Conservation (phyloP, 1,140 invertebrate species). For the Drosophila sturtevanti region DNA sequence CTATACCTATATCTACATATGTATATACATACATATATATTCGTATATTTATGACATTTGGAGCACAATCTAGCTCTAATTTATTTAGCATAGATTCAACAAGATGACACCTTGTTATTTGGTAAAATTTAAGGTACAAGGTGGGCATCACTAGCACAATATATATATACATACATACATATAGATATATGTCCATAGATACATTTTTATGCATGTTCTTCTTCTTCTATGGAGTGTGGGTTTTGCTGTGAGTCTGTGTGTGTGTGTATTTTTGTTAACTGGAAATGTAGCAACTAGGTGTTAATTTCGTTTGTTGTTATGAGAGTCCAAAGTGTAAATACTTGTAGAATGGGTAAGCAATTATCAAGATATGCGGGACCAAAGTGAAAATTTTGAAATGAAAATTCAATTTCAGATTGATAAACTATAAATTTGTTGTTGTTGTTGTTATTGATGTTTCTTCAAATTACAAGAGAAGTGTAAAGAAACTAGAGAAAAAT, state of each 20-base stretch:
- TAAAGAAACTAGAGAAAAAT: too few relatives aligned
- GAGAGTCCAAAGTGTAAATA: constrained; percentile 55
- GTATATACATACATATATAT: not conserved
- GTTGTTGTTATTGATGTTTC: too few relatives aligned
- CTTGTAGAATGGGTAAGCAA: constrained; percentile 36
- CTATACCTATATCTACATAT: constrained; percentile 11
- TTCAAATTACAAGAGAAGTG: too few relatives aligned
- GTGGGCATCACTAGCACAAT: too few relatives aligned
- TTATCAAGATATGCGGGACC: constrained; percentile 63
- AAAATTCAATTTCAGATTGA: too few relatives aligned
- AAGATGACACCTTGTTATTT: constrained; percentile 71
- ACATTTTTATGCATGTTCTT: not conserved
- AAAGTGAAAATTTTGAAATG: constrained; percentile 31
- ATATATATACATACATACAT: not conserved
- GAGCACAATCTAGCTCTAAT: constrained; percentile 49
- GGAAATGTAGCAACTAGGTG: constrained; percentile 74
- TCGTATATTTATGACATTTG: constrained; percentile 42
- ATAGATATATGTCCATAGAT: not conserved
- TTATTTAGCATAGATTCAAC: constrained; percentile 60
- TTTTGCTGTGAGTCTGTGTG: constrained; percentile 9
- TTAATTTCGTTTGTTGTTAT: constrained; percentile 70
- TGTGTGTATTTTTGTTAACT: constrained; percentile 58
- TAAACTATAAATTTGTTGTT: too few relatives aligned
- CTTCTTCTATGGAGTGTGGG: constrained; percentile 14
- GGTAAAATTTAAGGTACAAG: not conserved